phyloP scores from a whole-genome alignment of 2,888 invertebrate genomes.

The Diplolepis rosae region DNA sequence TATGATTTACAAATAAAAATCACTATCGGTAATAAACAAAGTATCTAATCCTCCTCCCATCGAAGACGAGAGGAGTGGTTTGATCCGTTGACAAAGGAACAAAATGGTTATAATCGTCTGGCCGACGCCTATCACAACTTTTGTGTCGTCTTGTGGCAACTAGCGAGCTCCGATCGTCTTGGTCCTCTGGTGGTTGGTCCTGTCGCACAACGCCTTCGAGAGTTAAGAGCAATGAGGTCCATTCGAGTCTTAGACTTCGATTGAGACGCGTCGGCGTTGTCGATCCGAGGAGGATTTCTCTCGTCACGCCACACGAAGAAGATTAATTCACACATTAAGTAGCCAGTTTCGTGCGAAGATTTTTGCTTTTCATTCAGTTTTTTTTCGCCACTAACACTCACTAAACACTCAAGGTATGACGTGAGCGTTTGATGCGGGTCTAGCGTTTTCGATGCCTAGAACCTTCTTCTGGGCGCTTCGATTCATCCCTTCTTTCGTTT shows the following conservation, averaged over 20 bases:
- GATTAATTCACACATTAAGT: conserved; percentile 20
- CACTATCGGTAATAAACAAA: conserved; percentile 69
- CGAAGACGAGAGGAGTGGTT: conserved; percentile 50
- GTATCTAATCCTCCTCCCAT: conserved; percentile 57
- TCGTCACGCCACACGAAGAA: conserved; percentile 10
- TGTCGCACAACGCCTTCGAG: conserved; percentile 42
- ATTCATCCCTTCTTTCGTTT: conserved; percentile 30
- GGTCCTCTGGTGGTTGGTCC: conserved; percentile 56
- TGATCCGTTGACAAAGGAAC: conserved; percentile 68
- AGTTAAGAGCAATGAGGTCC: conserved; percentile 28
- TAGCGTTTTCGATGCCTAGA: conserved; percentile 31
- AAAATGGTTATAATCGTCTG: conserved; percentile 66
- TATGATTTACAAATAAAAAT: conserved; percentile 69
- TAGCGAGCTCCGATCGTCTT: conserved; percentile 51
- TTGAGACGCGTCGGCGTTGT: conserved; percentile 14
- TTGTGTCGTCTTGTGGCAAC: conserved; percentile 56
- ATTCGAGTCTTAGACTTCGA: conserved; percentile 11
- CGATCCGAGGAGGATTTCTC: background rate
- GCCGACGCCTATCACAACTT: conserved; percentile 71
- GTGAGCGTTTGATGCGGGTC: conserved; percentile 42
- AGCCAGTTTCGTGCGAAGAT: conserved; percentile 15
- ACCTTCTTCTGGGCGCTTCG: conserved; percentile 25
- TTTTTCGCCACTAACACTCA: conserved; percentile 51
- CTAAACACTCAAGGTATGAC: conserved; percentile 56
- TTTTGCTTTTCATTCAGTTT: conserved; percentile 15